phyloP scores from a whole-genome alignment of 2,797 vertebrate genomes.

The Poeciliopsis gracilis region DNA sequence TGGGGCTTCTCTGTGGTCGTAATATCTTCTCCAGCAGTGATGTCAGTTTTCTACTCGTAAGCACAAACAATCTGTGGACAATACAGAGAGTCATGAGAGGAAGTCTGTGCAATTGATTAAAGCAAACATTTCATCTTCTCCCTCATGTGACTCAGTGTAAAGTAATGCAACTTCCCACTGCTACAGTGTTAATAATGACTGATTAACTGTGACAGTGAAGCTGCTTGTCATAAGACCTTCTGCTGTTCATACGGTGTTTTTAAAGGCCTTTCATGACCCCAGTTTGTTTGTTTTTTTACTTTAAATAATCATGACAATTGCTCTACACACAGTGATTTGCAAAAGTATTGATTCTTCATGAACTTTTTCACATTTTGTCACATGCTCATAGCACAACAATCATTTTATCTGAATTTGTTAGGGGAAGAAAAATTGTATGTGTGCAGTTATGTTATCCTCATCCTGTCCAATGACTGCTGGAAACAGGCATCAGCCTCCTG shows the following conservation, averaged over 20 bases:
- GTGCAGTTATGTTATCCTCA: not conserved
- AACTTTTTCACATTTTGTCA: not conserved
- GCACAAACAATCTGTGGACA: constrained; percentile 44
- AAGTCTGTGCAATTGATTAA: constrained; percentile 48
- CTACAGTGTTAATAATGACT: constrained; percentile 56
- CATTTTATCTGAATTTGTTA: not conserved
- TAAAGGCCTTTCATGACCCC: constrained; percentile 26
- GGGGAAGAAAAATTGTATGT: not conserved
- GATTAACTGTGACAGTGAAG: constrained; percentile 54
- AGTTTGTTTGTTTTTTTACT: constrained; percentile 13
- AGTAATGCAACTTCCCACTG: constrained; percentile 49
- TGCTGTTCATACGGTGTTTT: constrained; percentile 31
- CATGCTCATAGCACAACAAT: not conserved
- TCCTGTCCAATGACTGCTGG: too few relatives aligned
- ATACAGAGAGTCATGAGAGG: constrained; percentile 45
- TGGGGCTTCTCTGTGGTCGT: constrained; percentile 45
- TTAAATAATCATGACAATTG: not conserved
- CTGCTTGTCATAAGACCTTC: constrained; percentile 59
- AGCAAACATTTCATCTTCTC: constrained; percentile 37
- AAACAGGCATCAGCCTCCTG: too few relatives aligned
- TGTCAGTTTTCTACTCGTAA: constrained; percentile 56
- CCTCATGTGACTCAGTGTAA: constrained; percentile 37
- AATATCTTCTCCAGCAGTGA: constrained; percentile 45
- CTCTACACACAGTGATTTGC: not conserved
- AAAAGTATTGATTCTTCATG: not conserved